phyloP scores from a whole-genome alignment of 2,113 vertebrate species.

The Pedionomus torquatus region DNA sequence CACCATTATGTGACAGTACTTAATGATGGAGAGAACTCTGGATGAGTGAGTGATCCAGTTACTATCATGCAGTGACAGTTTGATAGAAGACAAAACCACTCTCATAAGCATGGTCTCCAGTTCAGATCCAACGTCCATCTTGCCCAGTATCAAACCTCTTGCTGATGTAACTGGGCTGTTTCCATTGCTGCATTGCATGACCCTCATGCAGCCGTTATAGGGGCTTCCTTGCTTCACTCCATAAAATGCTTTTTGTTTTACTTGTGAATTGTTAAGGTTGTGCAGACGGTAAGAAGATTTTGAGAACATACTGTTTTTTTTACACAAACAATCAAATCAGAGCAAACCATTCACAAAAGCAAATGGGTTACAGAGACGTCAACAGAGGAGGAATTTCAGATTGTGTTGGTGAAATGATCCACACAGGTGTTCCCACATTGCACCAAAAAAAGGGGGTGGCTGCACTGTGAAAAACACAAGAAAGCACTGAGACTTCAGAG shows the following conservation, averaged over 20 bases:
- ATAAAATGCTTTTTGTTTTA: not conserved
- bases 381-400: not conserved
- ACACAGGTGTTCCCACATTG: accelerated
- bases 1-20: accelerated
- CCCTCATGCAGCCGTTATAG: not conserved
- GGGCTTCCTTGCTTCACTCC: not conserved
- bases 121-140: not conserved
- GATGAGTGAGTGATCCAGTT: not conserved
- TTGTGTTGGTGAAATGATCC: not conserved
- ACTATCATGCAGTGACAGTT: not conserved
- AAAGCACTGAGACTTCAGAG: not conserved
- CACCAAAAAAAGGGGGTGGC: not conserved
- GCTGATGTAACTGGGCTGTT: not conserved
- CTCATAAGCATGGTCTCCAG: not conserved
- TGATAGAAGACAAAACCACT: not conserved
- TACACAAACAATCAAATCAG: not conserved
- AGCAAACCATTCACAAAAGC: not conserved
- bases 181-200: accelerated
- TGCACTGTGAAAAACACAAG: not conserved
- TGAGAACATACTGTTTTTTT: not conserved
- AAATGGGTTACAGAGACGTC: not conserved
- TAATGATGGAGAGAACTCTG: not conserved
- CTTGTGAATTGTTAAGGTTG: not conserved
- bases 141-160: not conserved
- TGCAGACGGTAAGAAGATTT: not conserved